phyloP scores from a whole-genome alignment of 2,888 invertebrate genomes.

The Ashinkailepas kermadecensis region DNA sequence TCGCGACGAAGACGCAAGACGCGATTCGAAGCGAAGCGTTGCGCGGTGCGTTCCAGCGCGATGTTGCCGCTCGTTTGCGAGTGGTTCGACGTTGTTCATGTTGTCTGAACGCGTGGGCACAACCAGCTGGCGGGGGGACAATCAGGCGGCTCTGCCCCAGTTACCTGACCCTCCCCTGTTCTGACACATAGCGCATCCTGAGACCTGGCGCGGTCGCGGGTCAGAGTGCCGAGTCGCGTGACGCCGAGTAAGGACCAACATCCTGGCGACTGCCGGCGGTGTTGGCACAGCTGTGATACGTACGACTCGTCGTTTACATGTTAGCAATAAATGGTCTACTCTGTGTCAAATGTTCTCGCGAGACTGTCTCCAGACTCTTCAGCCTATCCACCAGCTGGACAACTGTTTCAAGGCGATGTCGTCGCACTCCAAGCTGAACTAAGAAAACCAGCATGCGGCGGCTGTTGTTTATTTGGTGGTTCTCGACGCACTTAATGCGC shows the following conservation, averaged over 20 bases:
- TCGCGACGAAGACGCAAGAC: not conserved
- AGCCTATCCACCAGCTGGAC: too few species aligned
- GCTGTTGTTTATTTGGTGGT: too few species aligned
- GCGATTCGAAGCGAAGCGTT: not conserved
- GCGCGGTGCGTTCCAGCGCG: not conserved
- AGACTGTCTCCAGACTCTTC: too few species aligned
- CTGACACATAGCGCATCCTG: too few species aligned
- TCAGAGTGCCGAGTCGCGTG: too few species aligned
- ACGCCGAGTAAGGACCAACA: too few species aligned
- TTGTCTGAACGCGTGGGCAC: not conserved
- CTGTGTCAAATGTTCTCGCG: too few species aligned
- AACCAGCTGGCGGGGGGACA: not conserved
- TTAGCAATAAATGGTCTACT: not conserved
- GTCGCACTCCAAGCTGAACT: too few species aligned
- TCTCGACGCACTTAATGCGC: too few species aligned
- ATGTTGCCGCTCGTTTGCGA: not conserved
- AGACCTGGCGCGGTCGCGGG: too few species aligned
- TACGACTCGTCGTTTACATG: not conserved
- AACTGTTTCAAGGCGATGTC: too few species aligned
- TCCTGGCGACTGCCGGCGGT: not conserved
- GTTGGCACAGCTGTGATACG: not conserved
- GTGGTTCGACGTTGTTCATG: not conserved
- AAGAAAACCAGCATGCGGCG: too few species aligned
- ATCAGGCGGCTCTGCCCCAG: not conserved
- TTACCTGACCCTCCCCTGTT: not conserved